These are phyloP conservation scores for Pelecanus crispus DNA, from an alignment of 2,113 vertebrate species.

Conservation along the genomic window DNA sequence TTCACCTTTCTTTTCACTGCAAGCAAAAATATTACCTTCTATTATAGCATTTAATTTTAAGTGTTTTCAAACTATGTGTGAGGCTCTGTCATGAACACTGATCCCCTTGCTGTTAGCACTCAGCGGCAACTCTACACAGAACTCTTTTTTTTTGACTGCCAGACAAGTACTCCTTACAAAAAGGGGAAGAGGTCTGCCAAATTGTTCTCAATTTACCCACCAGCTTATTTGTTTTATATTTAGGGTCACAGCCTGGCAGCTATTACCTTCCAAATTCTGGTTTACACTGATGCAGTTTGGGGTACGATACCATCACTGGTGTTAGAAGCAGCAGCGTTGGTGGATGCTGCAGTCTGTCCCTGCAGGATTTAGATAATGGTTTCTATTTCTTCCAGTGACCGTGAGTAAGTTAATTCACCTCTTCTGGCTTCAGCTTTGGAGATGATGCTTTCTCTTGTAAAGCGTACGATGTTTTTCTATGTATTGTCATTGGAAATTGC, in stretches of 20 bases:
- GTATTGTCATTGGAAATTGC: background rate
- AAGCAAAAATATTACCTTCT: background rate
- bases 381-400: background rate
- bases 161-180: background rate
- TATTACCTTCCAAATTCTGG: background rate
- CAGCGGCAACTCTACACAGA: background rate
- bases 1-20: background rate
- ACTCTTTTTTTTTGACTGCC: background rate
- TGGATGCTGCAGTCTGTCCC: background rate
- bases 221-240: background rate
- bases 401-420: background rate
- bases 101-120: background rate
- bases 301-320: too few species aligned
- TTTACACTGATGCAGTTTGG: background rate
- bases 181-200: background rate
- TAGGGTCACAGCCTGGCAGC: background rate
- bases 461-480: fast-evolving
- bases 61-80: background rate
- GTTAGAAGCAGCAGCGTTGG: background rate
- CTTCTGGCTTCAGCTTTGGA: background rate
- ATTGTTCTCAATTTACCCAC: background rate
- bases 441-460: background rate
- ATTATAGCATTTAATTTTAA: background rate
- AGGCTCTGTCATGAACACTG: background rate
- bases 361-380: background rate